Base-by-base conservation (phyloP, 2,888 invertebrate species). In the Coleophora flavipennella region DNA sequence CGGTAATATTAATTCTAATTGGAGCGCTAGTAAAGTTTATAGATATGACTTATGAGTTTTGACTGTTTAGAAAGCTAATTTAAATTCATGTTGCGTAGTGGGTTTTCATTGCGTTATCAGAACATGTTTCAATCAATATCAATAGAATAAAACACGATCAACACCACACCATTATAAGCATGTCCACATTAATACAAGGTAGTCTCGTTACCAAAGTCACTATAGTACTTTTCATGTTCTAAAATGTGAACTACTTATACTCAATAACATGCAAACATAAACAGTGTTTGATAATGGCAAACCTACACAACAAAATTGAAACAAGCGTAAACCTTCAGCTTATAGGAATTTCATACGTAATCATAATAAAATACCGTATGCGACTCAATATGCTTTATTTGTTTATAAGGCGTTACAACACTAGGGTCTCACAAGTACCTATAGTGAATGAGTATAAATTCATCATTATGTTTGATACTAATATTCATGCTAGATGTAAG, bases 331-430 rank as follows among this genome's bases (percentile, higher is more conserved):
- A 2, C 44, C 48, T 32, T 46, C 20, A 20, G 6, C 6, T 20
- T 20, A 20, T 20, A 20, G 20, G 20, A 6, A 3, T 20, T 20
- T 20, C n/a, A n/a, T n/a, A 31, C 59, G 57, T 62, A 62, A 59
- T 56, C 49, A 40, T 46, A 84, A 84, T 81, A 73, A 84, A 83
- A 85, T 79, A 76, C 80, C 57, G 47, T 55, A 61, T 72, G 64
- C 67, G 73, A 73, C 64, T 73, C 69, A 78, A 78, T 77, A 83
- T 74, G 65, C 67, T 84, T 84, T 84, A 83, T 83, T 84, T 83
- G 83, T 81, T 83, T 40, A 72, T 66, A 77, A 74, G 74, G 78
- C 74, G 70, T 62, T 73, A 81, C 76, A 80, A 60, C 64, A 60
- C 71, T 76, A 78, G 60, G 57, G 64, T 62, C 61, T 68, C 49